A percentile compares a stretch with the other conserved stretches of the same genome.
phyloP scores from a whole-genome alignment of 2,113 vertebrate species.

The Neomonachus schauinslandi region DNA sequence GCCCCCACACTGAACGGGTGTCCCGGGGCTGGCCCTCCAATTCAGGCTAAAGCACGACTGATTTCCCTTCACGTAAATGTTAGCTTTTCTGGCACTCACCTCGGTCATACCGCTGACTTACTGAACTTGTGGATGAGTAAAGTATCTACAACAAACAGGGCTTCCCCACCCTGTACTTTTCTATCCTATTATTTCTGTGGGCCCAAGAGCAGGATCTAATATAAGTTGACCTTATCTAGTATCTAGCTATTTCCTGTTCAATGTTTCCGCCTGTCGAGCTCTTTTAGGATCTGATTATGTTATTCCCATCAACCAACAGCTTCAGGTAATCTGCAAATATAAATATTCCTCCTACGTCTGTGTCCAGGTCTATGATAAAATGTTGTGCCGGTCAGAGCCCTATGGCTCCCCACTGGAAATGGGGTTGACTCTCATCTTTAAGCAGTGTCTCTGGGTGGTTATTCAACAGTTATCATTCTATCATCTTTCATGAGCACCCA shows the following conservation, averaged over 20 bases:
- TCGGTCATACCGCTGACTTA: neutral
- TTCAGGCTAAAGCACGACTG: neutral
- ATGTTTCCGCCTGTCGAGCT: neutral
- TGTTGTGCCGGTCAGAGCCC: neutral
- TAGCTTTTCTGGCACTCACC: neutral
- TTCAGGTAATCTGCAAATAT: neutral
- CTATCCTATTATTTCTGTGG: neutral
- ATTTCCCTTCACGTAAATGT: neutral
- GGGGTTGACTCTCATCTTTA: neutral
- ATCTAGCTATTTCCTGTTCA: neutral
- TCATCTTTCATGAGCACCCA: neutral
- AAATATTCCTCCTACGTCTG: neutral
- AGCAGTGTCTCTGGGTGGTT: neutral
- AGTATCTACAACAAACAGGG: neutral
- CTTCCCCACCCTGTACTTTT: neutral
- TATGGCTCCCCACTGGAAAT: neutral
- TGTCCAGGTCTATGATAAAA: neutral
- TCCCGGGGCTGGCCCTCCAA: too few relatives aligned
- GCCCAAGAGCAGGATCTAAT: neutral
- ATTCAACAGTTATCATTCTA: neutral
- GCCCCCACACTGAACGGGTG: too few relatives aligned
- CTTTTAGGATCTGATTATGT: neutral
- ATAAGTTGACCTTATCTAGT: too few relatives aligned
- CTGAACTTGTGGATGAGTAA: neutral
- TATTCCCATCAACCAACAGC: neutral